Evolutionary conservation across 2,113 vertebrate species (phyloP).

Genomic region (Callionymus lyra): DNA sequence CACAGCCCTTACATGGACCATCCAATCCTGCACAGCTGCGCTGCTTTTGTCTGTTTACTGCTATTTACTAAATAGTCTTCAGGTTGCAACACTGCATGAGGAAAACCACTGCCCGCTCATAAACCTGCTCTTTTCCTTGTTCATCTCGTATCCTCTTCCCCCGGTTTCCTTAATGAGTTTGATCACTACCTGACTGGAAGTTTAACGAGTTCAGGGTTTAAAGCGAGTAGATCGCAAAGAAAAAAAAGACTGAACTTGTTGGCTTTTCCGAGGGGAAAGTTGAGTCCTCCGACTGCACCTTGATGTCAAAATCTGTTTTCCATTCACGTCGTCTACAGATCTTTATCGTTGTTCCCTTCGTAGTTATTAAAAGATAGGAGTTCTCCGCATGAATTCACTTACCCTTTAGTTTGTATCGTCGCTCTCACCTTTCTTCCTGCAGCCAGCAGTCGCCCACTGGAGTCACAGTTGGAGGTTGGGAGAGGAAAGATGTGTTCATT

Average conservation of each 20-base stretch:
- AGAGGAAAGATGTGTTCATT: constrained; percentile 40
- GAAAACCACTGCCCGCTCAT: constrained; percentile 35
- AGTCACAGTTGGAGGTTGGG: constrained; percentile 18
- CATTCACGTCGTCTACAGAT: constrained; percentile 14
- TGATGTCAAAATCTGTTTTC: constrained; percentile 21
- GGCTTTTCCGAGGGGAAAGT: constrained; percentile 12
- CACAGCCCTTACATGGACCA: constrained; percentile 48
- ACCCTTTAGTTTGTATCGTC: constrained; percentile 12
- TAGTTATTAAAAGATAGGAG: constrained; percentile 24
- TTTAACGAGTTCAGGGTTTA: constrained; percentile 37
- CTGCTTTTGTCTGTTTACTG: constrained; percentile 57
- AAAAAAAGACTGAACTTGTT: constrained; percentile 5
- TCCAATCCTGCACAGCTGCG: constrained; percentile 63
- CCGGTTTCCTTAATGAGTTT: constrained; percentile 9
- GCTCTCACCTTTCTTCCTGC: constrained; percentile 14
- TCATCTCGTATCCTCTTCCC: constrained; percentile 33
- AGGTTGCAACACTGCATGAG: constrained; percentile 49
- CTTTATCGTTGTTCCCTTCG: constrained; percentile 14
- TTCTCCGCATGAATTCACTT: constrained; percentile 9
- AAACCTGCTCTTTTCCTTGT: constrained; percentile 36
- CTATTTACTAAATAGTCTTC: constrained; percentile 66
- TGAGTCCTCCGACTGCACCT: constrained; percentile 13
- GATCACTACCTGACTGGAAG: not conserved
- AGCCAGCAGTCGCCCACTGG: constrained; percentile 7
- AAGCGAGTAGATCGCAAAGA: constrained; percentile 33